Base-by-base conservation (phyloP, 2,113 vertebrate species). In the Athene noctua region DNA sequence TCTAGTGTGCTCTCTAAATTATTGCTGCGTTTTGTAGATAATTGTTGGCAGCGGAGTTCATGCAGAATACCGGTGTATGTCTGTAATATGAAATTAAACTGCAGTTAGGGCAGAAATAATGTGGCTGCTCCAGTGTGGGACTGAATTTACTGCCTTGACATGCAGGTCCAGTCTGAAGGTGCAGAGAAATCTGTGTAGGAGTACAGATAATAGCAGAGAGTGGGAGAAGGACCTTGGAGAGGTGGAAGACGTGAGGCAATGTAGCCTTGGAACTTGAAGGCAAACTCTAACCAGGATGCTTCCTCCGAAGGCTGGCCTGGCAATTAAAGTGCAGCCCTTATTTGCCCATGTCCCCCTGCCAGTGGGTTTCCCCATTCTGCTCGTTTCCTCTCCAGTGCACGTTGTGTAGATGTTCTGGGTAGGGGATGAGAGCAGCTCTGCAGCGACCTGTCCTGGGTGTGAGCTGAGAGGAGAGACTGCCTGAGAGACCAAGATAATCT, bases 301-400 rank as follows among this genome's bases (percentile, higher is more conserved):
- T 62, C 49, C 40, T 19, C 25, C 1, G 0, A 68, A 86, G 75
- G 20, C 17, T 88, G 66, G 13, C 67, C 44, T 77, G 49, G 67
- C 66, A 57, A 16, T 12, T 36, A 32, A 40, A 70, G 40, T 20
- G 2, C 49, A 77, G 20, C 59, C 61, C 34, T 2, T 7, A 8
- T 7, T 73, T 67, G 54, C 61, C 15, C 61, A 36, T 58, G 7
- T 61, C 12, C 16, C 38, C 30, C 61, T 61, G 21, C 21, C 8
- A 10, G 2, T 21, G 15, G 17, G 5, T 71, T 87, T 51, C 32
- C 49, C 54, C 3, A 1, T 30, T 32, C 51, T 85, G 40, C 57
- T 59, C 51, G 4, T 52, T 62, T 63, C 21, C 8, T 47, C 44
- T 54, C 23, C 34, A 7, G 0, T 22, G 13, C 0, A 0, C 2